These are phyloP conservation scores for Muntiacus reevesi DNA, from an alignment of 2,113 vertebrate genomes.

Conservation along the genomic window DNA sequence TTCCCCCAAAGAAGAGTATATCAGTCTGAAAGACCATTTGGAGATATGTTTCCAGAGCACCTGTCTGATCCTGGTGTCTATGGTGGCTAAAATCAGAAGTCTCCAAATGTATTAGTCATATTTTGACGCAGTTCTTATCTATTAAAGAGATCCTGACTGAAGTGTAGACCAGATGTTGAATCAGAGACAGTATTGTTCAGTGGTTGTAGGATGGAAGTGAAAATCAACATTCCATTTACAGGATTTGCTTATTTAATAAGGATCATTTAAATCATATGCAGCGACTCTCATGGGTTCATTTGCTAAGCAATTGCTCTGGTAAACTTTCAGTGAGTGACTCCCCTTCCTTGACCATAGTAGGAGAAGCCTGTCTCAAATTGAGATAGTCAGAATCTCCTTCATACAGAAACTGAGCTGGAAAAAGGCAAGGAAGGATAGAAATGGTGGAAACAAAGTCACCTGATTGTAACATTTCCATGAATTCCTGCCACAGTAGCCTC, in stretches of 20 bases:
- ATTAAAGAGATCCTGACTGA: background rate
- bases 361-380: background rate
- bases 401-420: background rate
- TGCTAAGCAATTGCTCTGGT: background rate
- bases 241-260: background rate
- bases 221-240: background rate
- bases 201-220: background rate
- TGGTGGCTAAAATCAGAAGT: background rate
- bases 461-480: background rate
- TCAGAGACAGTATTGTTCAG: background rate
- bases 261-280: background rate
- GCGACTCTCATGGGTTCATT: background rate
- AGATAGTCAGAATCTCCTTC: background rate
- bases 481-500: background rate
- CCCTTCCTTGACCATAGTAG: background rate
- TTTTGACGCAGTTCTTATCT: background rate
- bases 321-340: background rate
- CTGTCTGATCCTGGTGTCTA: background rate
- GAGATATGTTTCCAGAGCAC: background rate
- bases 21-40: background rate
- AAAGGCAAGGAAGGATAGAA: background rate
- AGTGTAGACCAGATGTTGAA: background rate
- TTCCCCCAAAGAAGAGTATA: background rate
- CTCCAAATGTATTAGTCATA: background rate
- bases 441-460: background rate